A percentile compares a stretch with the other conserved stretches of the same genome.
Conservation (phyloP, 2,797 vertebrate genomes). For the Luscinia megarhynchos region DNA sequence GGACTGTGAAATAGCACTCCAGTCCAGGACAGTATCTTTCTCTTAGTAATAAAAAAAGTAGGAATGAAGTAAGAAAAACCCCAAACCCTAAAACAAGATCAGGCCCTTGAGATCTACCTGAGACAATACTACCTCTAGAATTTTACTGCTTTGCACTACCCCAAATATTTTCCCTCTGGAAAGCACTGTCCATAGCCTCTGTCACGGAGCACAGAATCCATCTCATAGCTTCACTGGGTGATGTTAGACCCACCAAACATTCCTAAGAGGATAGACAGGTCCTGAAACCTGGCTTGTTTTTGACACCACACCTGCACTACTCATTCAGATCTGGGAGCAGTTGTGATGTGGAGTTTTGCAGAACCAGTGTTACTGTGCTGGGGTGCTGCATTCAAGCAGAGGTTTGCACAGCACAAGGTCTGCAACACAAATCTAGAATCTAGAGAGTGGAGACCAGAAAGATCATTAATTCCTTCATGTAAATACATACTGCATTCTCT, state of each 20-base stretch:
- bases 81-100: background rate
- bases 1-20: background rate
- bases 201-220: background rate
- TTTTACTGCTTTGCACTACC: background rate
- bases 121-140: background rate
- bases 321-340: background rate
- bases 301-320: background rate
- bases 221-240: background rate
- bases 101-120: background rate
- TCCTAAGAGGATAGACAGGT: rapidly evolving
- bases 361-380: too few species aligned
- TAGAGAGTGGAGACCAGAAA: background rate
- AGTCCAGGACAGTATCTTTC: background rate
- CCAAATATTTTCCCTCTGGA: background rate
- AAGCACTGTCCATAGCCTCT: background rate
- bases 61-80: background rate
- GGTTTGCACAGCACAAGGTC: background rate
- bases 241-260: background rate
- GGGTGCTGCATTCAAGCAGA: background rate
- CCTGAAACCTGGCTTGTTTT: background rate
- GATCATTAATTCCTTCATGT: background rate
- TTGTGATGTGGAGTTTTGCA: background rate
- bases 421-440: rapidly evolving
- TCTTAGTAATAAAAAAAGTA: background rate
- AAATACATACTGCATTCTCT: background rate